Evolutionary conservation across 2,888 invertebrate genomes (phyloP).

Genomic region (Agriotes lineatus): DNA sequence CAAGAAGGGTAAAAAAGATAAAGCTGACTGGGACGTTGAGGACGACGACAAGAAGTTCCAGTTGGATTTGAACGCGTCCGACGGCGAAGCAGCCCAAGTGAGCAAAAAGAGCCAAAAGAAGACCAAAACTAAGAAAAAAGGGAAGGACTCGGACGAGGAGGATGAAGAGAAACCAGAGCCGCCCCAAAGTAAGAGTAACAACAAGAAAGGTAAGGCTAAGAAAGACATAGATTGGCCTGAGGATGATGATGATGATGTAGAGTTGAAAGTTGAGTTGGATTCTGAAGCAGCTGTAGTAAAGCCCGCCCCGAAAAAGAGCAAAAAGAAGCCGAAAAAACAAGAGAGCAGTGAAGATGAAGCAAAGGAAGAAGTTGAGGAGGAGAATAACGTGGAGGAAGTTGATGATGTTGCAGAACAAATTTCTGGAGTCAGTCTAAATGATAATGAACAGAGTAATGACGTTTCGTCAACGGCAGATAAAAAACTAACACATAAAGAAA

Average conservation of each 20-base stretch:
- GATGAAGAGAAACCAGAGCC: constrained; percentile 19
- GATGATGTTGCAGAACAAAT: constrained; percentile 32
- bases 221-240: constrained; percentile 42
- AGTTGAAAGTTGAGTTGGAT: constrained; percentile 59
- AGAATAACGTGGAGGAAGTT: constrained; percentile 40
- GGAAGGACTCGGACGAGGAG: constrained; percentile 44
- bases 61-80: constrained; percentile 47
- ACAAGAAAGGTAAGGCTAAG: constrained; percentile 3
- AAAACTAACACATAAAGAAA: constrained; percentile 91
- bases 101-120: constrained; percentile 62
- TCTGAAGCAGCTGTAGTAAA: constrained; percentile 51
- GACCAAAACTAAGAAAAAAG: constrained; percentile 45
- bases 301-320: constrained; percentile 62
- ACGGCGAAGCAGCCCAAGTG: constrained; percentile 53
- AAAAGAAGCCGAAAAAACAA: constrained; percentile 47
- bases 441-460: background rate
- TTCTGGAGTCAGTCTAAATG: constrained; percentile 25
- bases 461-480: constrained; percentile 65
- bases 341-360: constrained; percentile 39
- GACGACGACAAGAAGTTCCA: constrained; percentile 54
- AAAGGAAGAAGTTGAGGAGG: constrained; percentile 21
- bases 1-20: constrained; percentile 55
- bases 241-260: constrained; percentile 54
- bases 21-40: constrained; percentile 62
- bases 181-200: constrained; percentile 45